A percentile compares a stretch with the other conserved stretches of the same genome.
These are phyloP conservation scores for Ypsolopha sequella DNA, from an alignment of 2,888 invertebrate species.

Conservation along the genomic window DNA sequence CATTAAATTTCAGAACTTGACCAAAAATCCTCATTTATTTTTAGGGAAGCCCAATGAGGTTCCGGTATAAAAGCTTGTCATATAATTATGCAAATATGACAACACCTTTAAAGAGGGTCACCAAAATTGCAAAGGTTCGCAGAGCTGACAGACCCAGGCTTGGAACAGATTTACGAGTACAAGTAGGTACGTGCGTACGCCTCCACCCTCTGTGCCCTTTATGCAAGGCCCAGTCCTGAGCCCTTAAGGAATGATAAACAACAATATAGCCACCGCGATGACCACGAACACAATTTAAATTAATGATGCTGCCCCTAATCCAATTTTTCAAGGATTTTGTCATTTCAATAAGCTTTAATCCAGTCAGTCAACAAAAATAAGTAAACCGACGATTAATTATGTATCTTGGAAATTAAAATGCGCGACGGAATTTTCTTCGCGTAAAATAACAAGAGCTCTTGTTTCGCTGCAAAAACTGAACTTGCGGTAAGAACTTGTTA, in stretches of 20 bases:
- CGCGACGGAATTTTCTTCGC: slow-evolving; percentile 5
- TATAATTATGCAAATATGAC: not conserved
- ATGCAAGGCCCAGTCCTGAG: no score
- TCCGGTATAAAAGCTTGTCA: not conserved
- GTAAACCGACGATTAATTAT: slow-evolving; percentile 7
- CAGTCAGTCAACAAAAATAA: not conserved
- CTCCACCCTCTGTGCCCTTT: no score
- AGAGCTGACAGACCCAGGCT: not conserved
- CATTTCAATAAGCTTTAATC: not conserved
- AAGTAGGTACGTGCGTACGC: no score
- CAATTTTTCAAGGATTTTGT: no score
- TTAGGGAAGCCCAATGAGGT: not conserved
- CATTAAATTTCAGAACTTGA: not conserved
- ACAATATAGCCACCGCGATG: no score
- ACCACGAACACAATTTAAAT: no score
- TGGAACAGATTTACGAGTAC: not conserved
- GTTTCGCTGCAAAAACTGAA: slow-evolving; percentile 7
- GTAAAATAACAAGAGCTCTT: slow-evolving; percentile 7
- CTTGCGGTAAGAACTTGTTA: slow-evolving; percentile 11
- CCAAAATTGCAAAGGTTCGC: not conserved
- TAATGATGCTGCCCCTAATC: no score
- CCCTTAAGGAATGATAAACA: no score
- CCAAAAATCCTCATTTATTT: not conserved
- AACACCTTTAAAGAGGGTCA: slow-evolving; percentile 1
- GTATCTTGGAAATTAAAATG: slow-evolving; percentile 7